Percentiles rank a stretch among this genome's conserved stretches.
Conservation (phyloP, 2,888 invertebrate species). For the Sarcophaga rosellei region DNA sequence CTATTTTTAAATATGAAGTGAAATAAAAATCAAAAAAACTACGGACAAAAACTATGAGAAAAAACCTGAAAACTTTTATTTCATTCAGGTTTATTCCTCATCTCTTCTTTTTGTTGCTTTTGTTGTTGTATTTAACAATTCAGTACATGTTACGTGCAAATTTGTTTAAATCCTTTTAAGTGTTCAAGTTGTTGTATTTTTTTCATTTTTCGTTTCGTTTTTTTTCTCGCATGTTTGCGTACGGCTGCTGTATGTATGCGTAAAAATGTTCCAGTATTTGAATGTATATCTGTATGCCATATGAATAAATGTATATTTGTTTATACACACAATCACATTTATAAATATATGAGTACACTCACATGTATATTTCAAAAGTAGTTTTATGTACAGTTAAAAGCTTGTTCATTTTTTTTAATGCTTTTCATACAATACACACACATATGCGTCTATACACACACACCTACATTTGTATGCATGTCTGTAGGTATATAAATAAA, state of each 20-base stretch:
- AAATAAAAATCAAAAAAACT: too few species aligned
- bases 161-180: constrained; percentile 67
- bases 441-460: neutral
- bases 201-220: neutral
- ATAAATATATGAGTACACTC: neutral
- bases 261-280: constrained; percentile 19
- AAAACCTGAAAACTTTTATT: constrained; percentile 48
- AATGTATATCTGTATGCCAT: neutral
- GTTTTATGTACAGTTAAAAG: constrained; percentile 64
- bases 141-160: constrained; percentile 65
- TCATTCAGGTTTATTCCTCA: constrained; percentile 51
- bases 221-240: neutral
- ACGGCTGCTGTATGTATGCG: constrained; percentile 5
- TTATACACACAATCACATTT: neutral
- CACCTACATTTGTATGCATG: neutral
- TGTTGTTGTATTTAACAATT: constrained; percentile 59
- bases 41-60: neutral
- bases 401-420: constrained; percentile 64
- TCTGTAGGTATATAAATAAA: neutral
- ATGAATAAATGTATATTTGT: constrained; percentile 43
- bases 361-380: constrained; percentile 44
- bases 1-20: constrained; percentile 28
- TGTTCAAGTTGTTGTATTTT: constrained; percentile 56
- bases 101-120: constrained; percentile 17
- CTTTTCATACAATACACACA: constrained; percentile 45